phyloP scores from a whole-genome alignment of 2,888 invertebrate species.

The Lysandra bellargus region DNA sequence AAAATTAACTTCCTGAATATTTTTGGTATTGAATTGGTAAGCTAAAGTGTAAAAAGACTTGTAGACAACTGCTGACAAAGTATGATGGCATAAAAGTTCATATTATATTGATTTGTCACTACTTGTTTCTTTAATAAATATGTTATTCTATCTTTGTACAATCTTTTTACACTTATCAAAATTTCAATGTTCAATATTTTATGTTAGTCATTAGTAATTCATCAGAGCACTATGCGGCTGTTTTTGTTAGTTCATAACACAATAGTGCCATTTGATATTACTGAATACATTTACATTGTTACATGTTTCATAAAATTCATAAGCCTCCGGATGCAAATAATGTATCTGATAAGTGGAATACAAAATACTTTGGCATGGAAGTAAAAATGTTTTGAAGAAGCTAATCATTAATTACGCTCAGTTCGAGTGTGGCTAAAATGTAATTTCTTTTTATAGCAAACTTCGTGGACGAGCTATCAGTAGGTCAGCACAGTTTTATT shows the following conservation, averaged over 20 bases:
- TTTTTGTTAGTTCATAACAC: constrained; percentile 31
- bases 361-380: neutral
- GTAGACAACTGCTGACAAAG: neutral
- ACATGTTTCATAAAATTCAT: neutral
- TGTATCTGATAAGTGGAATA: too few relatives aligned
- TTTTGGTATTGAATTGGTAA: constrained; percentile 9
- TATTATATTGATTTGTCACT: too few relatives aligned
- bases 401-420: constrained; percentile 34
- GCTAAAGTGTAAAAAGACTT: constrained; percentile 16
- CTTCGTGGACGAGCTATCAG: constrained; percentile 89
- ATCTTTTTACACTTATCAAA: constrained; percentile 11
- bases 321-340: neutral
- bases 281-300: neutral
- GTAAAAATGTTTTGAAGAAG: constrained; percentile 23
- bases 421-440: constrained; percentile 45
- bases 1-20: neutral
- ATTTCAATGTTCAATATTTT: constrained; percentile 38
- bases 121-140: too few relatives aligned
- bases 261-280: constrained; percentile 11
- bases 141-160: too few relatives aligned
- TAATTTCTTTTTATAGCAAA: constrained; percentile 83
- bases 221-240: constrained; percentile 46
- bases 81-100: too few relatives aligned
- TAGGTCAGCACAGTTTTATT: constrained; percentile 83
- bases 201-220: constrained; percentile 44